Conservation (phyloP, 1,140 invertebrate species). For the Drosophila leontia region DNA sequence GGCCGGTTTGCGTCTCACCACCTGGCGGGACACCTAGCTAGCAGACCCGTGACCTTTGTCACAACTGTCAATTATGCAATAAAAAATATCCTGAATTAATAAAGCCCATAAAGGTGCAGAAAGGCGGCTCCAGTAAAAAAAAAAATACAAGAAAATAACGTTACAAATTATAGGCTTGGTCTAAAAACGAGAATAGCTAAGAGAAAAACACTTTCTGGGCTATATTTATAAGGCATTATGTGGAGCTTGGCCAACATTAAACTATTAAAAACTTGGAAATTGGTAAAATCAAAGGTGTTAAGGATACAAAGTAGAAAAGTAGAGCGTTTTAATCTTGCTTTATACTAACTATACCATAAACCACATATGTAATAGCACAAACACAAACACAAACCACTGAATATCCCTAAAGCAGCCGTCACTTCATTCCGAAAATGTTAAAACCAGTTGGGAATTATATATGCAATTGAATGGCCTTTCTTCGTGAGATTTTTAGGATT, state of each 20-base stretch:
- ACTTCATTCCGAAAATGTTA: too few species aligned
- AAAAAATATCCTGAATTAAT: constrained; percentile 70
- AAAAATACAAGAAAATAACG: constrained; percentile 8
- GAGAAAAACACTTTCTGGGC: constrained; percentile 4
- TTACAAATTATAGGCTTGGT: constrained; percentile 9
- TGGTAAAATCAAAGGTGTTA: too few species aligned
- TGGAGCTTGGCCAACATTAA: background rate
- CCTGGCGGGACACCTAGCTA: constrained; percentile 7
- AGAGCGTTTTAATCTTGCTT: background rate
- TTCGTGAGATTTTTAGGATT: too few species aligned
- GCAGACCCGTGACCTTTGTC: constrained; percentile 54
- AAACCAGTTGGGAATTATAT: too few species aligned
- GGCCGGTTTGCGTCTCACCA: constrained; percentile 15
- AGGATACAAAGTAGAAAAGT: background rate
- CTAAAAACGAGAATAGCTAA: constrained; percentile 2
- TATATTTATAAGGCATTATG: constrained; percentile 11
- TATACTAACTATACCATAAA: too few species aligned
- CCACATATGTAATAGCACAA: too few species aligned
- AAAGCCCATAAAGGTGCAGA: constrained; percentile 40
- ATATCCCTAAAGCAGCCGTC: too few species aligned
- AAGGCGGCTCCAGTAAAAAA: constrained; percentile 6
- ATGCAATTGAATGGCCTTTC: too few species aligned
- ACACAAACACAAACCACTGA: too few species aligned
- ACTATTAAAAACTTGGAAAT: background rate
- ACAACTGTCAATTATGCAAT: constrained; percentile 77